phyloP scores from a whole-genome alignment of 2,797 vertebrate genomes.

The Sebastes glaucus region DNA sequence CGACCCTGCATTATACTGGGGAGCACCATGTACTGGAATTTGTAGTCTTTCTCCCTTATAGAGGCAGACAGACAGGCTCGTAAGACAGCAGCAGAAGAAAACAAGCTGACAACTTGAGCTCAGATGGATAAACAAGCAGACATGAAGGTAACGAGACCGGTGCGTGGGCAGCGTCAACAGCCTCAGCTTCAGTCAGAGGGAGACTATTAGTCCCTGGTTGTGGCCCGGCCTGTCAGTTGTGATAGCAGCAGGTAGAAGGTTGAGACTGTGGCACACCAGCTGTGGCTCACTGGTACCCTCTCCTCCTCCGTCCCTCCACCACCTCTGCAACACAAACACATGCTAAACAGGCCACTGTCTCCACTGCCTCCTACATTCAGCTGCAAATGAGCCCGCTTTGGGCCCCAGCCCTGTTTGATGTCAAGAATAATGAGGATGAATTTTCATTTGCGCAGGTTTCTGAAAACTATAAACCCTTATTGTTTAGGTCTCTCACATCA shows the following conservation, averaged over 20 bases:
- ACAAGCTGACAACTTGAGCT: constrained; percentile 21
- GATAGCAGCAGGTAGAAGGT: constrained; percentile 73
- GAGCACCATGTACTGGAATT: neutral
- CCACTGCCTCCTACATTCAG: constrained; percentile 83
- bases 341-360: constrained; percentile 86
- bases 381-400: constrained; percentile 88
- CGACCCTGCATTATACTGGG: neutral
- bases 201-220: constrained; percentile 32
- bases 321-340: constrained; percentile 83
- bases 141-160: neutral
- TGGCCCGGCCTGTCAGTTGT: constrained; percentile 55
- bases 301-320: constrained; percentile 73
- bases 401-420: constrained; percentile 82
- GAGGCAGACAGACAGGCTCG: neutral
- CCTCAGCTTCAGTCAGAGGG: constrained; percentile 21
- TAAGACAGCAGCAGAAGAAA: constrained; percentile 3
- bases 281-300: constrained; percentile 82
- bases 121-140: constrained; percentile 16
- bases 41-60: neutral
- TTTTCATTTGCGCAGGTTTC: constrained; percentile 75
- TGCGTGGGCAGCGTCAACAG: constrained; percentile 5
- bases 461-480: constrained; percentile 73
- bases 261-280: constrained; percentile 81
- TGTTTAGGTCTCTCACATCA: constrained; percentile 61
- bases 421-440: constrained; percentile 82